phyloP scores from a whole-genome alignment of 2,888 invertebrate genomes.

The Caenorhabditis imperialis region DNA sequence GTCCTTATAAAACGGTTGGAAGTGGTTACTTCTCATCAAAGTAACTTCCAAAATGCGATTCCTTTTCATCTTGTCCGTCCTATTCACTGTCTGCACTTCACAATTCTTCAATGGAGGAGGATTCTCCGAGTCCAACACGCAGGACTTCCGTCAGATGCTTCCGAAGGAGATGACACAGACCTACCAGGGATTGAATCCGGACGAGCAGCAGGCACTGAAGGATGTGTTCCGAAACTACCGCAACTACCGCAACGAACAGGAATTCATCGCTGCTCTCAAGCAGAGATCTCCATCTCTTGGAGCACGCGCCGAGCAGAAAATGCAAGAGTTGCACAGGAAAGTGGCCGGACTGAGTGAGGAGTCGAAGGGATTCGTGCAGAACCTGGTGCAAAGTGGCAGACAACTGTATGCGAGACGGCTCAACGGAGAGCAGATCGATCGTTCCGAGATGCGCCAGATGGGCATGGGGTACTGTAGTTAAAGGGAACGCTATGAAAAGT shows the following conservation, averaged over 20 bases:
- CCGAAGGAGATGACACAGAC: conserved; percentile 37
- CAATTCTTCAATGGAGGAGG: conserved; percentile 14
- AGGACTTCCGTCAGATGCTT: conserved; percentile 27
- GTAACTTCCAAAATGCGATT: no score
- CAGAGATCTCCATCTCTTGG: conserved; percentile 44
- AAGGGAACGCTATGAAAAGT: background rate
- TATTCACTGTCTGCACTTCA: conserved; percentile 3
- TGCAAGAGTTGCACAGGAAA: conserved; percentile 29
- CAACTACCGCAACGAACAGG: conserved; percentile 22
- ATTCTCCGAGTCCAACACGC: background rate
- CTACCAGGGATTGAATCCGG: conserved; percentile 20
- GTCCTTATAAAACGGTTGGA: no score
- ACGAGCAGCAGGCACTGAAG: conserved; percentile 36
- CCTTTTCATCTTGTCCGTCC: background rate
- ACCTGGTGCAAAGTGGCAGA: conserved; percentile 15
- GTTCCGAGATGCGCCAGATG: conserved; percentile 13
- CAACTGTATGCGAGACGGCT: conserved; percentile 24
- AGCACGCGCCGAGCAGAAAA: conserved; percentile 36
- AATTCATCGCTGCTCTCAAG: conserved; percentile 30
- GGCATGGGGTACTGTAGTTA: conserved; percentile 16
- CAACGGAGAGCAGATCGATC: conserved; percentile 29
- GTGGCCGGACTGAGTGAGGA: conserved; percentile 33
- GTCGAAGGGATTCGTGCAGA: conserved; percentile 33
- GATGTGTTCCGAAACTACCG: conserved; percentile 33
- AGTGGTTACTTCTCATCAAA: no score